Evolutionary conservation across 1,140 invertebrate genomes (phyloP), one percentile per base, ranked within the genome.

Genomic region (Saxidomus purpurata): DNA sequence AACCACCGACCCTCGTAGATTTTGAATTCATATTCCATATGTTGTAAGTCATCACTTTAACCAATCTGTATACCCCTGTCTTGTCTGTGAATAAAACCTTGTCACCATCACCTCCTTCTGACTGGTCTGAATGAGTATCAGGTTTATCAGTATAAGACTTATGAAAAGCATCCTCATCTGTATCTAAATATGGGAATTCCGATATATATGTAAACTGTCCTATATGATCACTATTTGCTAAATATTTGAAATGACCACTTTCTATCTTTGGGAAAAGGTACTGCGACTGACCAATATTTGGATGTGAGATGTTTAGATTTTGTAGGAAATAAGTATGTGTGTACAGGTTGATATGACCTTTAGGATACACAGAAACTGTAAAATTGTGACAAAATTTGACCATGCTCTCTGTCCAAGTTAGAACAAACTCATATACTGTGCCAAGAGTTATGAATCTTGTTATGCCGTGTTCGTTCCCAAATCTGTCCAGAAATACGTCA

Each of bases 1-100:
- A 90, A 28, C 87, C 67, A 63, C 63, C 43, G 13, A 17, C 17
- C 38, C 83, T 86, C 6, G 40, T 69, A 40, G 89, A 67, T 63
- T 69, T 31, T 38, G 91, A 87, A 63, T 90, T 90, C 63, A 90
- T 87, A 49, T 90, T 88, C 91, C 91, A 91, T 34, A 89, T 88
- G 55, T 91, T 91, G 80, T 85, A 91, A 25, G 86, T 63, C 89
- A 91, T 91, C 15, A 91, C 81, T 43, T 63, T 80, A 80, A 91
- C 59, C 28, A 22, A 13, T 55, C 17, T 36, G 47, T 38, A 59
- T 52, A 1, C 2, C 13, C 6, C 11, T n/a, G 38, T 38, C 59
- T 47, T 38, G 19, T 82, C 59, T 0, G 19, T 19, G 4, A 36
- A 28, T 25, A 15, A 9, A 40, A 4, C 19, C 22, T 67, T 67